Conservation (phyloP, 2,797 vertebrate species). For the Acridotheres tristis region DNA sequence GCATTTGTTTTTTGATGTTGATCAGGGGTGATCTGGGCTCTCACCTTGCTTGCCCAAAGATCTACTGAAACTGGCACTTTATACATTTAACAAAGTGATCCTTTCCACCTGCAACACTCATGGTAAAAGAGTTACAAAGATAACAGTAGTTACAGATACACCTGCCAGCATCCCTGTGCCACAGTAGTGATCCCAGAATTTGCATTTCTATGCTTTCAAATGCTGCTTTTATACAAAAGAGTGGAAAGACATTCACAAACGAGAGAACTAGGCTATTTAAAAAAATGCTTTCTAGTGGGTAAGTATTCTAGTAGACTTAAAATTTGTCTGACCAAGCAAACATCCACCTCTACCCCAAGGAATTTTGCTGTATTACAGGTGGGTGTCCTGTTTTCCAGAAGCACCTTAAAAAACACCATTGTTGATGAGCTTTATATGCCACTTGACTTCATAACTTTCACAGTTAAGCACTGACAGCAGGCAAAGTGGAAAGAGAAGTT, state of each 20-base stretch:
- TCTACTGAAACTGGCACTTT: background rate
- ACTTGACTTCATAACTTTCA: background rate
- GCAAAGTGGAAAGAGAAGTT: background rate
- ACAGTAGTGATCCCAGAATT: background rate
- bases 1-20: too few relatives aligned
- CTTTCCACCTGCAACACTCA: background rate
- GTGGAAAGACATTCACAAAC: background rate
- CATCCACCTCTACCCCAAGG: background rate
- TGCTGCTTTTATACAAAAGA: background rate
- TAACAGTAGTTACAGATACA: background rate
- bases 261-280: background rate
- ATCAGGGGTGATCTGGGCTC: background rate
- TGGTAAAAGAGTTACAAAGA: background rate
- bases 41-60: accelerated
- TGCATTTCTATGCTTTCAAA: background rate
- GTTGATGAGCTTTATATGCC: background rate
- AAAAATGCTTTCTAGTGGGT: background rate
- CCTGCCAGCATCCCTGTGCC: background rate
- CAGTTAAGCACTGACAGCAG: background rate
- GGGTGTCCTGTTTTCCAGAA: background rate
- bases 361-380: background rate
- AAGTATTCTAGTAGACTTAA: background rate
- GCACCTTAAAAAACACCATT: background rate
- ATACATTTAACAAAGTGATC: background rate
- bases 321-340: background rate